phyloP scores from a whole-genome alignment of 2,797 vertebrate genomes.

The Calcarius lapponicus region DNA sequence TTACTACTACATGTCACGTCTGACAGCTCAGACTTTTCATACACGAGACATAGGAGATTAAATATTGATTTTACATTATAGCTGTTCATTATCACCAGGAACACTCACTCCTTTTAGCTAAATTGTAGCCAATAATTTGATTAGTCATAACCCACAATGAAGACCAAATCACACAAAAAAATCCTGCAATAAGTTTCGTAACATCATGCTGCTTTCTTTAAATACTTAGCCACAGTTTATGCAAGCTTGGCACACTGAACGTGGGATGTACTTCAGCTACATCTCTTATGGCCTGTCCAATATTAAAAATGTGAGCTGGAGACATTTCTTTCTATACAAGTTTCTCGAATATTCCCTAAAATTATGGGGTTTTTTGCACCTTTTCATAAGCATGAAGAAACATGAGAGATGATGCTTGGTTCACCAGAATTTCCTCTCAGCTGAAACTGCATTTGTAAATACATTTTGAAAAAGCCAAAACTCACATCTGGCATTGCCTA shows the following conservation, averaged over 20 bases:
- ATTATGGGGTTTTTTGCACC: background rate
- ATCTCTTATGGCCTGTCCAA: background rate
- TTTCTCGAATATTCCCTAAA: background rate
- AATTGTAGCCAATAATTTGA: constrained; percentile 17
- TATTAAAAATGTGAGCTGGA: background rate
- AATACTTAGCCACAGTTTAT: background rate
- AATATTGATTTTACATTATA: constrained; percentile 63
- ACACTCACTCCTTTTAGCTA: background rate
- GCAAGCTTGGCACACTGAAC: background rate
- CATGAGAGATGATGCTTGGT: background rate
- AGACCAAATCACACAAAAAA: constrained; percentile 1
- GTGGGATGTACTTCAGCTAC: background rate
- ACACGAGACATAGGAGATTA: background rate
- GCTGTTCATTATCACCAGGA: constrained; percentile 20
- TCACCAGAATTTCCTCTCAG: background rate
- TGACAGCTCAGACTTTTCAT: background rate
- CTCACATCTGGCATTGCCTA: background rate
- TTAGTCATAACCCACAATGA: background rate
- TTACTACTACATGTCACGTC: background rate
- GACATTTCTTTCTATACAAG: background rate
- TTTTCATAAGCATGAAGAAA: background rate
- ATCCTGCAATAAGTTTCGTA: background rate
- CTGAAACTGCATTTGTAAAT: background rate
- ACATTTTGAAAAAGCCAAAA: background rate
- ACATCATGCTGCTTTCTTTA: background rate